phyloP scores from a whole-genome alignment of 2,113 vertebrate species.

The Atherinomorus stipes region DNA sequence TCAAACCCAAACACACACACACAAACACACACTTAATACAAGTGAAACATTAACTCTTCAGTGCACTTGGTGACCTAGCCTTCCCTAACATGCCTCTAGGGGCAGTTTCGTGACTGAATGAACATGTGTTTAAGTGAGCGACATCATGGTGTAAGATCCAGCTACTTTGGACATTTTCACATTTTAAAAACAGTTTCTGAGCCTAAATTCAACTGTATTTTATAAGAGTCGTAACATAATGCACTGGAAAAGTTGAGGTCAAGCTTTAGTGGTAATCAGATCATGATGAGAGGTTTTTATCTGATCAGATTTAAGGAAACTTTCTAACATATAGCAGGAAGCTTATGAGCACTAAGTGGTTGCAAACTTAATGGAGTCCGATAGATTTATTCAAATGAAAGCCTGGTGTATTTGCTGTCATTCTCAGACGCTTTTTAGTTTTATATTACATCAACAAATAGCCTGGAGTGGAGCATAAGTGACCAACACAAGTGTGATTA shows the following conservation, averaged over 20 bases:
- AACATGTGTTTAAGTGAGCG: background rate
- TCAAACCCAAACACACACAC: slow-evolving; percentile 11
- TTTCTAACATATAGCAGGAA: no score
- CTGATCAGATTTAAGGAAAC: background rate
- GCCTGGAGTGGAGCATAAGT: no score
- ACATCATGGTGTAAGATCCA: slow-evolving; percentile 10
- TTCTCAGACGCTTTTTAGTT: no score
- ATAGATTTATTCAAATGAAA: no score
- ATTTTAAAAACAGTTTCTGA: background rate
- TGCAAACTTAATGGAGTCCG: no score
- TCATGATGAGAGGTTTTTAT: background rate
- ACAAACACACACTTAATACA: slow-evolving; percentile 22
- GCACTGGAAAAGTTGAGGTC: background rate
- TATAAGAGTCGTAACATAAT: background rate
- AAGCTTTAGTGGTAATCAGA: background rate
- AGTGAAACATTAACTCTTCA: slow-evolving; percentile 73
- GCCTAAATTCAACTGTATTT: slow-evolving; percentile 35
- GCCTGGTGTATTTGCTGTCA: no score
- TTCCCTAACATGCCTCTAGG: slow-evolving; percentile 15
- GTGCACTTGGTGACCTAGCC: slow-evolving; percentile 62
- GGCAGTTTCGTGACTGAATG: background rate
- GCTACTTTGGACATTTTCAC: background rate
- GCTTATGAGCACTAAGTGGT: no score
- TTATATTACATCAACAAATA: no score
- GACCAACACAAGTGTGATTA: no score